Conservation (phyloP, 2,888 invertebrate genomes). For the Crematogaster levior region DNA sequence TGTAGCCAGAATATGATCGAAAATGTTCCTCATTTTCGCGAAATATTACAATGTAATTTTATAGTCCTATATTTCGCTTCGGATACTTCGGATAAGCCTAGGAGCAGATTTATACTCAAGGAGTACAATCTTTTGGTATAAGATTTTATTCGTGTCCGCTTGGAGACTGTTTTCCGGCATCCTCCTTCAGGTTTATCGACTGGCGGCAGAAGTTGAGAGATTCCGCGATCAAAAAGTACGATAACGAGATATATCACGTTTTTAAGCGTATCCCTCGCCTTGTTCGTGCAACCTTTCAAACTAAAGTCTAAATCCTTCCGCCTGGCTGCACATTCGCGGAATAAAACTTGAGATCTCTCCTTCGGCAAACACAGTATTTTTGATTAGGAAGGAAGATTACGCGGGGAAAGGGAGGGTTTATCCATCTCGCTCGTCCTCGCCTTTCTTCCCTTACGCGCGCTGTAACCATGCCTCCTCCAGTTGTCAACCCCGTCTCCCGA, state of each 20-base stretch:
- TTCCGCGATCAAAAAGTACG: background rate
- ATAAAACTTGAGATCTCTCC: slow-evolving; percentile 15
- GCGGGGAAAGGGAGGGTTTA: slow-evolving; percentile 17
- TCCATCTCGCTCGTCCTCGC: slow-evolving; percentile 31
- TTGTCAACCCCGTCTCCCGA: slow-evolving; percentile 26
- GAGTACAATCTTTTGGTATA: no score
- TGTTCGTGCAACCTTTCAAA: background rate
- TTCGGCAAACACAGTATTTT: slow-evolving; percentile 39
- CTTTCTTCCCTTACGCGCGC: slow-evolving; percentile 39
- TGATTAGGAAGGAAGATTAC: slow-evolving; percentile 42
- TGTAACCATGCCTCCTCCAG: slow-evolving; percentile 41
- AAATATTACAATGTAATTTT: no score
- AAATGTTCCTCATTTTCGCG: no score
- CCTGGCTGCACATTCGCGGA: background rate
- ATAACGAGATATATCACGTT: background rate
- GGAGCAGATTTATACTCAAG: no score
- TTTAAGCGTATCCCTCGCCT: background rate
- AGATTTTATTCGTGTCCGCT: no score
- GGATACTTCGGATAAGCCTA: no score
- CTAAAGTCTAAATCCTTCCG: slow-evolving; percentile 3
- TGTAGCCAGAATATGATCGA: no score
- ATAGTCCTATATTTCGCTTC: no score
- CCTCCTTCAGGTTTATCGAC: background rate
- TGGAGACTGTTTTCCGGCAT: no score
- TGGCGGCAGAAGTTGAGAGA: background rate